phyloP scores from a whole-genome alignment of 2,797 vertebrate genomes.

The Eutrigla gurnardus region DNA sequence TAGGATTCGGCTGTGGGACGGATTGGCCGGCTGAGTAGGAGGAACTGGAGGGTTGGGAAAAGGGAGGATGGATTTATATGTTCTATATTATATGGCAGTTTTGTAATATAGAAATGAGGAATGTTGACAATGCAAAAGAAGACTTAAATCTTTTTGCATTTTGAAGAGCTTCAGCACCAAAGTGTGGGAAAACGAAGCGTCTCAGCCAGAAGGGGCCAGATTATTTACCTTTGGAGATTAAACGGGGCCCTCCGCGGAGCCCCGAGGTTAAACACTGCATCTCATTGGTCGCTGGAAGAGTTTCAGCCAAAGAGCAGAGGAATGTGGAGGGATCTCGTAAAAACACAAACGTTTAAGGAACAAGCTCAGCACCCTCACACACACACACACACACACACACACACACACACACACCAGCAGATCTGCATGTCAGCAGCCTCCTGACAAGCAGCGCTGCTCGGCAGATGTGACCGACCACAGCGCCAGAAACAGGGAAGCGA shows the following conservation, averaged over 20 bases:
- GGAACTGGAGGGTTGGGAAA: too few relatives aligned
- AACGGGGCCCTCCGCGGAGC: conserved; percentile 64
- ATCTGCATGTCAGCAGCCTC: conserved; percentile 65
- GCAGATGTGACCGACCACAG: conserved; percentile 62
- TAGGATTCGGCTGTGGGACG: too few relatives aligned
- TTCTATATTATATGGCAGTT: too few relatives aligned
- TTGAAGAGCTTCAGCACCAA: conserved; percentile 10
- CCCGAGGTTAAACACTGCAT: conserved; percentile 58
- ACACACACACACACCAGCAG: conserved; percentile 34
- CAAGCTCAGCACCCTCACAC: conserved; percentile 44
- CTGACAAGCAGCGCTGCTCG: conserved; percentile 47
- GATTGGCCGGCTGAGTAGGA: too few relatives aligned
- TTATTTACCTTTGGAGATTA: conserved; percentile 81
- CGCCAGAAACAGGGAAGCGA: conserved; percentile 74
- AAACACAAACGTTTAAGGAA: conserved; percentile 77
- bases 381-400: conserved; percentile 41
- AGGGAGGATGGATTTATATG: too few relatives aligned
- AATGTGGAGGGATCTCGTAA: conserved; percentile 74
- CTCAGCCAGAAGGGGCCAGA: conserved; percentile 29
- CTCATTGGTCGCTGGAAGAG: conserved; percentile 61
- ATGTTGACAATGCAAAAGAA: too few relatives aligned
- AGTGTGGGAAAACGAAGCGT: conserved; percentile 43
- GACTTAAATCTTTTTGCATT: too few relatives aligned
- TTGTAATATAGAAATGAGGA: too few relatives aligned
- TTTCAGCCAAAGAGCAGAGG: conserved; percentile 60